phyloP scores from a whole-genome alignment of 2,113 vertebrate species.

The Calypte anna region DNA sequence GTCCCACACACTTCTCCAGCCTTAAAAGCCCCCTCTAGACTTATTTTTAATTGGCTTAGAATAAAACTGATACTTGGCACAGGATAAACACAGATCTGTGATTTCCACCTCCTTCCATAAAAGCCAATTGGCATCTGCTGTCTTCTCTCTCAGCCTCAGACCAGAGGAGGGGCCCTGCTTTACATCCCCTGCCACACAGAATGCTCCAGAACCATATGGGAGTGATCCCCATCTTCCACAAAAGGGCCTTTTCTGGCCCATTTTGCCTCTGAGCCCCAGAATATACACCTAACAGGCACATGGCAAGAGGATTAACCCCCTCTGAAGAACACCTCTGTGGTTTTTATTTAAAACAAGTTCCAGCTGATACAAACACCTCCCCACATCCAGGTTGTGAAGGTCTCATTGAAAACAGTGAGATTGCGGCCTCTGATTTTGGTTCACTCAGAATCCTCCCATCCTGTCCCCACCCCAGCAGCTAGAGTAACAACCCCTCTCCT shows the following conservation, averaged over 20 bases:
- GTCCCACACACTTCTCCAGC: not conserved
- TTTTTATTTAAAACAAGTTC: not conserved
- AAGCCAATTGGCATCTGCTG: not conserved
- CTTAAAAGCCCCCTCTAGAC: not conserved
- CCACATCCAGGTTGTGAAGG: not conserved
- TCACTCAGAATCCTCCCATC: not conserved
- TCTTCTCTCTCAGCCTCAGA: not conserved
- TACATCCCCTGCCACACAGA: not conserved
- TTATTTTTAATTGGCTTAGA: not conserved
- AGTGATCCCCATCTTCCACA: not conserved
- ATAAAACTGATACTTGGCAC: not conserved
- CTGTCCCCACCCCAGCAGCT: not conserved
- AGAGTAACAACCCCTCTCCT: not conserved
- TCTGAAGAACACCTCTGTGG: not conserved
- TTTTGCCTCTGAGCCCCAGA: not conserved
- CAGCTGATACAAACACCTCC: not conserved
- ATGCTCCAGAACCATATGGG: not conserved
- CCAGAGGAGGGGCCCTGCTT: not conserved
- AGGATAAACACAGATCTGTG: not conserved
- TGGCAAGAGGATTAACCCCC: rapidly evolving
- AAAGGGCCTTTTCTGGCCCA: not conserved
- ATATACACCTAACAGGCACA: not conserved
- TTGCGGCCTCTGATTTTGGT: not conserved
- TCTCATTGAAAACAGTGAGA: rapidly evolving
- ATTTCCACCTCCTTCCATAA: not conserved